Percentiles rank a stretch among this genome's conserved stretches.
Conservation (phyloP, 2,113 vertebrate genomes). For the Chamaea fasciata region DNA sequence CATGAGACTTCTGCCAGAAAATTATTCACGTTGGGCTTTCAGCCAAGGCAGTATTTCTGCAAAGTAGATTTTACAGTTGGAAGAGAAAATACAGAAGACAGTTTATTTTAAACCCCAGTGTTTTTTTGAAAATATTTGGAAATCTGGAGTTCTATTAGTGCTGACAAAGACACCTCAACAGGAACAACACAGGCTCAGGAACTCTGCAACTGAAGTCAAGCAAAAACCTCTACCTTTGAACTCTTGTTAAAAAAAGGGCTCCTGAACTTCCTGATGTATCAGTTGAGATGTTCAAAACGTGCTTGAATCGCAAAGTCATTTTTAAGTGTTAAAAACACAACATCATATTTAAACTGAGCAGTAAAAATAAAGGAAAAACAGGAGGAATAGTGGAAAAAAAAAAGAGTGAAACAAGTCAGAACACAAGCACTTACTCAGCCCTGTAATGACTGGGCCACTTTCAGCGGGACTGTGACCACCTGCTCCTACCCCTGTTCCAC, state of each 20-base stretch:
- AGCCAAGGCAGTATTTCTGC: neutral
- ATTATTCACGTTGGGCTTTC: neutral
- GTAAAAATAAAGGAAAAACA: neutral
- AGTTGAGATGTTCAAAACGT: neutral
- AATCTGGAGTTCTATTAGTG: neutral
- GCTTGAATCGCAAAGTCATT: neutral
- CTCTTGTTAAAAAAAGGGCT: neutral
- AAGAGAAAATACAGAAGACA: neutral
- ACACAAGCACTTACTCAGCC: slow-evolving; percentile 68
- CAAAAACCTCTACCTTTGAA: neutral
- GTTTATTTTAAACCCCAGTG: neutral
- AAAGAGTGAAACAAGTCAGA: neutral
- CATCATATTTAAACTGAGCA: neutral
- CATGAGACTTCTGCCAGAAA: neutral
- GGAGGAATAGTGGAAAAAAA: neutral
- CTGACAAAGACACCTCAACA: neutral
- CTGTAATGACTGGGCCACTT: slow-evolving; percentile 69
- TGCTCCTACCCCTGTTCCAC: slow-evolving; percentile 47
- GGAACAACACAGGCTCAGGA: neutral
- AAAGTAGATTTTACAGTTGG: neutral
- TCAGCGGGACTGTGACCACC: slow-evolving; percentile 53
- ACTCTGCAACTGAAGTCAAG: neutral
- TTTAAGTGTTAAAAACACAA: neutral
- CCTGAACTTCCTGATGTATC: neutral
- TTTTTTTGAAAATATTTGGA: neutral